These are phyloP conservation scores for Macrostomum cliftonense DNA, from an alignment of 2,888 invertebrate species.

Conservation along the genomic window DNA sequence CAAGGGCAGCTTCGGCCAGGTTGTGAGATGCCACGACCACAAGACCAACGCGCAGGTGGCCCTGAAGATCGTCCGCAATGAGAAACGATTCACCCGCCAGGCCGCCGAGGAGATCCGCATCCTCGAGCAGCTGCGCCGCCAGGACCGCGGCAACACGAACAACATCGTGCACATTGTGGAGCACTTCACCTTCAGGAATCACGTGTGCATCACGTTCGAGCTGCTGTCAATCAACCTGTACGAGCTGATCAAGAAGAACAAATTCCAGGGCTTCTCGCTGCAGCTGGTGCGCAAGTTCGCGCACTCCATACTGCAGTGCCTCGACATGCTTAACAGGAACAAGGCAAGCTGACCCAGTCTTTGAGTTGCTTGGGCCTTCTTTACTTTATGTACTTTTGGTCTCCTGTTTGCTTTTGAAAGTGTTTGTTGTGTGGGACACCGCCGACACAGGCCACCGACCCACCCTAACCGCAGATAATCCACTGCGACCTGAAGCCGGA, in stretches of 20 bases:
- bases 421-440: too few relatives aligned
- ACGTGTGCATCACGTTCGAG: constrained; percentile 92
- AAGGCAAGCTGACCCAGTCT: not conserved
- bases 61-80: constrained; percentile 77
- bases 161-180: constrained; percentile 93
- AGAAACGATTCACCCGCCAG: constrained; percentile 82
- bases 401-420: too few relatives aligned
- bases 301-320: constrained; percentile 72
- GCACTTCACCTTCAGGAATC: constrained; percentile 80
- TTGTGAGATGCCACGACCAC: constrained; percentile 86
- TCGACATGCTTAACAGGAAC: constrained; percentile 48
- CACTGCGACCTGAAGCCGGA: constrained; percentile 15
- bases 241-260: constrained; percentile 90
- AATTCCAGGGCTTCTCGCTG: constrained; percentile 79
- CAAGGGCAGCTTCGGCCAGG: constrained; percentile 86
- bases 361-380: too few relatives aligned
- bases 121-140: constrained; percentile 67
- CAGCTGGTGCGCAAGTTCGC: constrained; percentile 87
- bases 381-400: too few relatives aligned
- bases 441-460: too few relatives aligned
- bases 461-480: constrained; percentile 12
- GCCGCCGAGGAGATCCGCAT: constrained; percentile 85
- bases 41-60: constrained; percentile 80
- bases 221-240: constrained; percentile 76
- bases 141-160: constrained; percentile 82